Evolutionary conservation across 2,797 vertebrate species (phyloP), one percentile per base, ranked within the genome.

Genomic region (Sylvia borin): DNA sequence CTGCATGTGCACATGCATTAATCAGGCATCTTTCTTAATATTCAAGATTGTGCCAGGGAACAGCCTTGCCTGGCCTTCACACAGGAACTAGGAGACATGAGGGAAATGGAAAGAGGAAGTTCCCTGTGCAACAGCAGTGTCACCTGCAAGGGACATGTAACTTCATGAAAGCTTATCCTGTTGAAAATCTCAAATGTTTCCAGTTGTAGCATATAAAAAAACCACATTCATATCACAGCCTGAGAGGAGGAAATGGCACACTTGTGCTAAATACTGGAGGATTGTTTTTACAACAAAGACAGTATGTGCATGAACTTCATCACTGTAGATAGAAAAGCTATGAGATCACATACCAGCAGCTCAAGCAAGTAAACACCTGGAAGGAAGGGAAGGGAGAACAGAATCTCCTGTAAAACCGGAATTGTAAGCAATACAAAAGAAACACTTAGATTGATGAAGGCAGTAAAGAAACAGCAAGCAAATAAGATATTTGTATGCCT

Each of bases 161-260:
- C 24, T 82, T 64, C 65, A 51, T 80, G 40, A 76, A 60, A 72
- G 24, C 11, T 61, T 67, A 40, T 90, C 36, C 54, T 42, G 2
- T 3, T 50, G 68, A 78, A 92, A 83, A n/a, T 62, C 65, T 16
- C 60, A 86, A 64, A 81, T 8, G 22, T 73, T 92, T 91, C 66
- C 70, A 81, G 36, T 92, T 86, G 51, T 62, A 72, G 36, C 16
- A 24, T 62, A 38, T 24, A 53, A 70, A 89, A 84, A 84, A 29
- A 27, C 2, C 32, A 43, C 36, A 71, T 75, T 88, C 51, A 38
- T 36, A 34, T 50, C 57, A 17, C 6, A 47, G n/a, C 21, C 72
- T 31, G 51, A 81, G 74, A 94, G 70, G 55, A 90, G 87, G 91
- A 97, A 96, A 94, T 72, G 70, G 54, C 65, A 93, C 73, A 50